Conservation (phyloP, 2,113 vertebrate species). For the Takifugu flavidus region DNA sequence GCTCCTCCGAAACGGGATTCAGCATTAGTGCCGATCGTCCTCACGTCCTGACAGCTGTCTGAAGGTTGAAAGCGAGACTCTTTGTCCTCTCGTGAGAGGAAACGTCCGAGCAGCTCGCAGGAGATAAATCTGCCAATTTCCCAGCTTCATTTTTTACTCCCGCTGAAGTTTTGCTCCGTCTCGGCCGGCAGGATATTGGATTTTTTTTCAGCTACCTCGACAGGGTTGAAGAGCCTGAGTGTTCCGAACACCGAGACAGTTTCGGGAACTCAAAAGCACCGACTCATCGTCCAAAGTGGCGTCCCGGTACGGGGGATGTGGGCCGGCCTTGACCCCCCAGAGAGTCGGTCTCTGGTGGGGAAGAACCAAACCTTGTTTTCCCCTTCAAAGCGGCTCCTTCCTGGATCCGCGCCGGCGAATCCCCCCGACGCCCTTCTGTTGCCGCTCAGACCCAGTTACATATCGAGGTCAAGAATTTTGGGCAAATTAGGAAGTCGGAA, state of each 20-base stretch:
- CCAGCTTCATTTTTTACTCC: slow-evolving; percentile 18
- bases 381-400: slow-evolving; percentile 19
- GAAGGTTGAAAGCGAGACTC: neutral
- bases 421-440: slow-evolving; percentile 10
- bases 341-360: no score
- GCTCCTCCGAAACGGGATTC: no score
- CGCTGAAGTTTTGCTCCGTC: slow-evolving; percentile 1
- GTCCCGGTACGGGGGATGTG: no score
- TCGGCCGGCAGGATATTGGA: slow-evolving; percentile 31
- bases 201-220: neutral
- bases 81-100: neutral
- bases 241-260: no score
- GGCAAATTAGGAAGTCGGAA: slow-evolving; percentile 12
- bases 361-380: neutral
- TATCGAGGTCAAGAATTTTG: slow-evolving; percentile 23
- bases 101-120: slow-evolving; percentile 1
- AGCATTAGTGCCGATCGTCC: no score
- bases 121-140: slow-evolving; percentile 12
- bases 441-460: slow-evolving; percentile 19
- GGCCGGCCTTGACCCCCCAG: no score
- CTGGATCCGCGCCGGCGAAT: slow-evolving; percentile 16
- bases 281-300: neutral
- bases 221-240: no score
- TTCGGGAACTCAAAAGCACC: no score
- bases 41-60: no score